Evolutionary conservation across 1,140 invertebrate species (phyloP), one percentile per base, ranked within the genome.

Genomic region (Brachionus angularis): DNA sequence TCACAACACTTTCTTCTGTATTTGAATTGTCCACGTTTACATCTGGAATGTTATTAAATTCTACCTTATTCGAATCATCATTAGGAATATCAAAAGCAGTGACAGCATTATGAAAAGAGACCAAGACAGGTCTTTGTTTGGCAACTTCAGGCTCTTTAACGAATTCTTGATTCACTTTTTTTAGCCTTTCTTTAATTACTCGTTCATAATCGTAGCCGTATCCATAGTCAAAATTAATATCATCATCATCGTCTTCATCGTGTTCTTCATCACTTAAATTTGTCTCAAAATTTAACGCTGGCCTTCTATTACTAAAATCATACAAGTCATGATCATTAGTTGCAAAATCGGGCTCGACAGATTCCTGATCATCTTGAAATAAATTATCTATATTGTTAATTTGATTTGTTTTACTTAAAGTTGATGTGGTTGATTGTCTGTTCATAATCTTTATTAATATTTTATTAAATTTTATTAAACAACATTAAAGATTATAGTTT

Each of bases 121-220:
- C 62, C 3, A 46, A 23, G 2, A 46, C 29, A 14, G 62, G 47
- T 67, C 47, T 25, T 25, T 50, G 29, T 36, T 47, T 47, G 21
- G 18, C 62, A 14, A 50, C 16, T 5, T 8, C n/a, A 8, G 42
- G 42, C 29, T 67, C 62, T 25, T 67, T 50, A 21, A n/a, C 29
- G 7, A 67, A 50, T 14, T 47, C 47, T 16, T 67, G 62, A 29
- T 67, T 67, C 4, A 42, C 62, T 23, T 34, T 67, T 67, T 50
- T 67, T n/a, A 67, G 42, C 3, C 62, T 18, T 47, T 67, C 62
- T 31, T 47, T 67, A 8, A 67, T 67, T 10, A 47, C 62, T 31
- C 47, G 42, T 14, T 67, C 62, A 29, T 67, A 67, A n/a, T 67
- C 62, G 31, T 67, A 67, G 2, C 53, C 53, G 18, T 58, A 58